A percentile compares a stretch with the other conserved stretches of the same genome.
These are phyloP conservation scores for Metellina segmentata DNA, from an alignment of 2,888 invertebrate species.

Conservation along the genomic window DNA sequence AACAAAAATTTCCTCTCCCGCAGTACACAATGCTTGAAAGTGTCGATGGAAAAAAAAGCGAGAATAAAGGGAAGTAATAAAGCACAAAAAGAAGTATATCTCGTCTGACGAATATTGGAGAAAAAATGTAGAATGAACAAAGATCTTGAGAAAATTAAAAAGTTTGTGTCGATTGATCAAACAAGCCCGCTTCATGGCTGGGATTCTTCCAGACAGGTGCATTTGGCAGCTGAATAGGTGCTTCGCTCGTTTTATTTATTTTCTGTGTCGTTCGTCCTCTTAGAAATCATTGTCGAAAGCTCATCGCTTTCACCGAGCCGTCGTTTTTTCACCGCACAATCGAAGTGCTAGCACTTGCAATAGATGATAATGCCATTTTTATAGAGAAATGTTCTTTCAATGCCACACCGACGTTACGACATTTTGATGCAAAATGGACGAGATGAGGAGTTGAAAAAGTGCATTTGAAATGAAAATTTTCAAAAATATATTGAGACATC, in stretches of 20 bases:
- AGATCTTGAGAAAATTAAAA: slow-evolving; percentile 26
- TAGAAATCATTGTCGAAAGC: not conserved
- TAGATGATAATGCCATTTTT: slow-evolving; percentile 31
- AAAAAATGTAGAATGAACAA: slow-evolving; percentile 30
- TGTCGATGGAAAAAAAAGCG: not conserved
- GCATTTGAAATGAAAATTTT: not conserved
- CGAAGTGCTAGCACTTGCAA: slow-evolving; percentile 27
- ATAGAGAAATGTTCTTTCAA: not conserved
- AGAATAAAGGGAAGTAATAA: not conserved
- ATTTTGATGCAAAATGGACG: not conserved
- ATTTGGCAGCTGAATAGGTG: slow-evolving; percentile 39
- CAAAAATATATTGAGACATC: not conserved
- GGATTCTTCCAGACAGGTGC: slow-evolving; percentile 31
- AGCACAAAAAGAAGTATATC: not conserved
- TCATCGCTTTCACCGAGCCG: not conserved
- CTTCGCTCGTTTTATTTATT: slow-evolving; percentile 27
- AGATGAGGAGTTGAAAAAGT: not conserved
- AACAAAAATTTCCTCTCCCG: slow-evolving; percentile 4
- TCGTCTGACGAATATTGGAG: not conserved
- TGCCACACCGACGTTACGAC: not conserved
- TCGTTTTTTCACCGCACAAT: slow-evolving; percentile 7
- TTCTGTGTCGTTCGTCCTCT: not conserved
- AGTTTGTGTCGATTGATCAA: slow-evolving; percentile 45
- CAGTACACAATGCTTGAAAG: not conserved
- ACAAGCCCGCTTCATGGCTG: not conserved